These are phyloP conservation scores for Centropus bengalensis DNA, from an alignment of 2,113 vertebrate genomes.

Conservation along the genomic window DNA sequence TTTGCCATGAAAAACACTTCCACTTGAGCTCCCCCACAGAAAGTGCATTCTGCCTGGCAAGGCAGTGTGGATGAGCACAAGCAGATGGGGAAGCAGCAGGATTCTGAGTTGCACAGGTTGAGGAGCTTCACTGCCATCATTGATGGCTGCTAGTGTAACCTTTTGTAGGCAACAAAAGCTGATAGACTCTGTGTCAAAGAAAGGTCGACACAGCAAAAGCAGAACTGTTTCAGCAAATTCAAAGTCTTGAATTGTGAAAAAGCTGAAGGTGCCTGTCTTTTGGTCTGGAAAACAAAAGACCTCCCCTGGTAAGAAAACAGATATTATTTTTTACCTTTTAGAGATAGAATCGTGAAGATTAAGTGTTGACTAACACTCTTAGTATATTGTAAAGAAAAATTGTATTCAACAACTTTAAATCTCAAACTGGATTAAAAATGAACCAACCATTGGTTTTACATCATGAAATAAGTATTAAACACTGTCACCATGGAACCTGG, in stretches of 20 bases:
- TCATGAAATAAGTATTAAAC: not conserved
- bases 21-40: not conserved
- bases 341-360: rapidly evolving
- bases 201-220: not conserved
- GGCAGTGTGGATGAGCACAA: not conserved
- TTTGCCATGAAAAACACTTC: not conserved
- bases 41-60: not conserved
- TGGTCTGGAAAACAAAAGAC: not conserved
- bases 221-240: not conserved
- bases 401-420: not conserved
- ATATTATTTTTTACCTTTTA: too few species aligned
- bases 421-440: not conserved
- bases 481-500: not conserved
- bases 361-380: not conserved
- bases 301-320: not conserved
- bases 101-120: not conserved
- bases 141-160: not conserved
- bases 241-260: not conserved
- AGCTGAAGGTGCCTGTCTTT: not conserved
- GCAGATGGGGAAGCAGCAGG: conserved; percentile 11
- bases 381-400: not conserved
- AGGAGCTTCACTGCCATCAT: not conserved
- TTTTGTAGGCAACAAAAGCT: not conserved
- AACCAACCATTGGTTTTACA: not conserved
- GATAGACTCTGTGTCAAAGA: not conserved